These are phyloP conservation scores for Propsilocerus akamusi DNA, from an alignment of 1,140 invertebrate genomes.

Conservation along the genomic window DNA sequence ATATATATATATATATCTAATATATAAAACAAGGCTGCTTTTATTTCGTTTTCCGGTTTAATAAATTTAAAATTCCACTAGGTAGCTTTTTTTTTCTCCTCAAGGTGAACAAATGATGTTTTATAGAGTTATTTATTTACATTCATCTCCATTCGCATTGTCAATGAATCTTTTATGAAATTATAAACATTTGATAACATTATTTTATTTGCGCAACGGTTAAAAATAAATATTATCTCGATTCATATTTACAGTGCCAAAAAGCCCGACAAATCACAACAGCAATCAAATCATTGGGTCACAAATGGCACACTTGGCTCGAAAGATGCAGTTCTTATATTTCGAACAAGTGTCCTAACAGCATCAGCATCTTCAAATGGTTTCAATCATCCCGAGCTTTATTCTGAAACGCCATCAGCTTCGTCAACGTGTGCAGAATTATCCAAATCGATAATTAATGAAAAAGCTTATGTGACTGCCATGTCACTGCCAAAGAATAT, in stretches of 20 bases:
- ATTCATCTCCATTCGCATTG: too few relatives aligned
- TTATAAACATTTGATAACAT: too few relatives aligned
- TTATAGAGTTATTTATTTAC: too few relatives aligned
- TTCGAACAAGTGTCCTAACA: slow-evolving; percentile 16
- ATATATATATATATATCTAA: too few relatives aligned
- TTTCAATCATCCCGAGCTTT: background rate
- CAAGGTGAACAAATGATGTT: too few relatives aligned
- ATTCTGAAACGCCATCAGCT: background rate
- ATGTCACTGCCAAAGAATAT: background rate
- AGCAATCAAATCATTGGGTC: slow-evolving; percentile 16
- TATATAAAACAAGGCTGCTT: too few relatives aligned
- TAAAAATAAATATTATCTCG: too few relatives aligned
- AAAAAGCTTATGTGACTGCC: slow-evolving; percentile 2
- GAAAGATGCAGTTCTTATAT: slow-evolving; percentile 18
- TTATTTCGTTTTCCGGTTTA: too few relatives aligned
- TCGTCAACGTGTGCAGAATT: background rate
- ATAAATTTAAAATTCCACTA: too few relatives aligned
- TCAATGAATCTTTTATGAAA: too few relatives aligned
- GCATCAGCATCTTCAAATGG: background rate
- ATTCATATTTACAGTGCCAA: slow-evolving; percentile 6
- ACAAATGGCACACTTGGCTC: slow-evolving; percentile 20
- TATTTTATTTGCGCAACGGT: too few relatives aligned
- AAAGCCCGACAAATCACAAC: slow-evolving; percentile 5
- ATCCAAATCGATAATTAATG: background rate
- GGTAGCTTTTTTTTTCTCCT: too few relatives aligned